A percentile compares a stretch with the other conserved stretches of the same genome.
These are phyloP conservation scores for Ernsta delagoae DNA, from an alignment of 2,888 invertebrate genomes.

Conservation along the genomic window DNA sequence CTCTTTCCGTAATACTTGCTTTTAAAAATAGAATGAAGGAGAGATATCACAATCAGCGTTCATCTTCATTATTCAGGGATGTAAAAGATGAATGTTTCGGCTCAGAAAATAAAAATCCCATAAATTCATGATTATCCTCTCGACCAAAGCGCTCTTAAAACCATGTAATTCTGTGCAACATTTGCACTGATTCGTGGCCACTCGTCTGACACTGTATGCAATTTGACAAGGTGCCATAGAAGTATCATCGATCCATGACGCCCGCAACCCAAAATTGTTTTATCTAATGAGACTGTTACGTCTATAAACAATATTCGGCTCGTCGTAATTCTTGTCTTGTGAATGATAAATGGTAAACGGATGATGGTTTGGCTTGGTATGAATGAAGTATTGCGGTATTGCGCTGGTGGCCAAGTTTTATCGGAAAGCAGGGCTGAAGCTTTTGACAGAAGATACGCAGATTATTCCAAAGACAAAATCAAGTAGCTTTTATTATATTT, in stretches of 20 bases:
- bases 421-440: background rate
- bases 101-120: background rate
- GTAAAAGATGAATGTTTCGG: background rate
- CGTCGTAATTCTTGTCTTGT: slow-evolving; percentile 52
- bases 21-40: background rate
- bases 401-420: slow-evolving; percentile 61
- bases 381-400: slow-evolving; percentile 57
- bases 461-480: background rate
- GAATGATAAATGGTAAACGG: slow-evolving; percentile 53
- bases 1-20: background rate
- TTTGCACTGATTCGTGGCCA: slow-evolving; percentile 27
- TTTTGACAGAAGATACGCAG: too few species aligned
- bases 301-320: slow-evolving; percentile 31
- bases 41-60: background rate
- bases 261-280: slow-evolving; percentile 27
- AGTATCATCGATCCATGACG: slow-evolving; percentile 26
- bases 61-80: background rate
- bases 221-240: slow-evolving; percentile 32
- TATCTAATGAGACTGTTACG: slow-evolving; percentile 33
- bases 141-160: slow-evolving; percentile 13
- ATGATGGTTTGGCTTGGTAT: slow-evolving; percentile 53
- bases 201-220: slow-evolving; percentile 28
- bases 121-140: slow-evolving; percentile 9
- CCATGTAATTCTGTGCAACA: slow-evolving; percentile 26
- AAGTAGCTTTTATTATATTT: background rate